Evolutionary conservation across 2,797 vertebrate species (phyloP), one percentile per base, ranked within the genome.

Genomic region (Uromys caudimaculatus): DNA sequence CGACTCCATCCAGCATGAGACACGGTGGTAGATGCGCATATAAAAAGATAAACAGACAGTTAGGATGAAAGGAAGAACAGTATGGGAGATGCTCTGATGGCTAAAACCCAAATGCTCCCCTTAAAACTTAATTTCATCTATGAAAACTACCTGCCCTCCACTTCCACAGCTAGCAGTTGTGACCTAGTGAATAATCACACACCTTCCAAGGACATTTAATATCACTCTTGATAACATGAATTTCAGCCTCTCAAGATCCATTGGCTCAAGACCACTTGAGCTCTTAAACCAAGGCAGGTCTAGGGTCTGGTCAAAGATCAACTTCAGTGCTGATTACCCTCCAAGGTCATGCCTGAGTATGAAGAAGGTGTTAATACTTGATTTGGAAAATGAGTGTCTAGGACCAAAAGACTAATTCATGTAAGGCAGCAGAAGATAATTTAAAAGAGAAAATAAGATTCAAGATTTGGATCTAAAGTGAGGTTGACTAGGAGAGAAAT

Each of bases 21-120:
- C 16, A 13, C 83, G 52, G 52, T 24, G 1, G 14, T 6, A 7
- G 4, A 5, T n/a, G 14, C 9, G 9, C 27, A 10, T 19, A 1
- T 14, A 24, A 35, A 16, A 12, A 8, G 67, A 32, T 44, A 4
- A 5, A 7, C 10, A 19, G 17, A 35, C 71, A 87, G 17, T 17
- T 24, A 60, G 29, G 29, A 24, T n/a, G 13, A 19, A 50, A 75
- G 38, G 2, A 1, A 1, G 41, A 47, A 8, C 32, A 24, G 9
- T 32, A 47, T 1, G 7, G 4, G 27, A 29, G 23, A 21, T 35
- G 9, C 29, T 54, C 44, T 9, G 6, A 76, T 27, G 4, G 32
- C 44, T 52, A 29, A 62, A 64, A 10, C 38, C 21, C 32, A 5
- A 5, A 78, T 29, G 6, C 17, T 35, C 38, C 38, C 79, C 50